Evolutionary conservation across 2,888 invertebrate genomes (phyloP).

Genomic region (Serripes groenlandicus): DNA sequence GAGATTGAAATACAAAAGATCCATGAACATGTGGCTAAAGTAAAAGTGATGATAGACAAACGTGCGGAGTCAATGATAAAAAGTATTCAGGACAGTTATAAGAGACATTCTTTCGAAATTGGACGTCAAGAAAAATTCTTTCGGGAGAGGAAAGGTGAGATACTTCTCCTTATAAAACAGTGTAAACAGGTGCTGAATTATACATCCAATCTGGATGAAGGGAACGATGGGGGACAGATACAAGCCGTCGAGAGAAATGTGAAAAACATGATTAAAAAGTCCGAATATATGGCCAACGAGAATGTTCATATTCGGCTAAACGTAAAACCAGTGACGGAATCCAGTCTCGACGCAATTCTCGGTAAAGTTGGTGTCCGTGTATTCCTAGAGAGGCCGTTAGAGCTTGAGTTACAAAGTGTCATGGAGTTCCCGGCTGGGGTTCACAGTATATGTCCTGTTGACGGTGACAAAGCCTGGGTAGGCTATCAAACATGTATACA

Average conservation of each 20-base stretch:
- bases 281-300: constrained; percentile 54
- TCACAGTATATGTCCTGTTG: constrained; percentile 61
- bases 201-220: not conserved
- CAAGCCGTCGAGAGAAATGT: constrained; percentile 13
- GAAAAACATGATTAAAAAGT: constrained; percentile 41
- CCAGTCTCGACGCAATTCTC: constrained; percentile 36
- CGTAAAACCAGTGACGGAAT: constrained; percentile 47
- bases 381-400: constrained; percentile 49
- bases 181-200: constrained; percentile 24
- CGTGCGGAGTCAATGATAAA: constrained; percentile 55
- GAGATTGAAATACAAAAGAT: constrained; percentile 53
- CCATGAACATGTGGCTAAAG: constrained; percentile 45
- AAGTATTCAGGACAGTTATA: constrained; percentile 55
- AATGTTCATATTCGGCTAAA: constrained; percentile 61
- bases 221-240: not conserved
- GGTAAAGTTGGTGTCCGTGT: constrained; percentile 61
- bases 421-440: constrained; percentile 55
- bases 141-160: constrained; percentile 30
- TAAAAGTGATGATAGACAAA: constrained; percentile 52
- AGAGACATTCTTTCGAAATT: constrained; percentile 48
- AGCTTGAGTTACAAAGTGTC: constrained; percentile 23
- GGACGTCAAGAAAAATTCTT: constrained; percentile 43
- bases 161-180: constrained; percentile 30
- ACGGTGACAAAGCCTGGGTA: constrained; percentile 49
- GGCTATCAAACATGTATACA: constrained; percentile 62